Conservation (phyloP, 2,797 vertebrate species). For the Hephaestus fuliginosus region DNA sequence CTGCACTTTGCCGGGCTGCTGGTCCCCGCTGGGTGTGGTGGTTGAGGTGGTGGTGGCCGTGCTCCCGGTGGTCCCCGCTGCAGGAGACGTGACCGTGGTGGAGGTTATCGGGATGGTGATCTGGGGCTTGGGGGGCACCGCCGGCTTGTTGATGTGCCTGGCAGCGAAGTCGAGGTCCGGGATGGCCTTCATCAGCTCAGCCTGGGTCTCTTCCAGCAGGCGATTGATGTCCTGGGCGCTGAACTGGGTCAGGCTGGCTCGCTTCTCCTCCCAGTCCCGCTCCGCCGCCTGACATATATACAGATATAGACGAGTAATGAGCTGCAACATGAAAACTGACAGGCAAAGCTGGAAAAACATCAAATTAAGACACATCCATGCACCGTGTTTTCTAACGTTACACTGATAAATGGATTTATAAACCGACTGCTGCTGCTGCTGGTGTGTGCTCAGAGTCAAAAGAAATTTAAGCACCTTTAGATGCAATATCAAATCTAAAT, state of each 20-base stretch:
- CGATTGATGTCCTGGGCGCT: conserved; percentile 98
- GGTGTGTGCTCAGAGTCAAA: neutral
- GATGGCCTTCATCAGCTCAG: conserved; percentile 97
- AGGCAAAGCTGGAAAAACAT: neutral
- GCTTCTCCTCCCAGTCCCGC: conserved; percentile 98
- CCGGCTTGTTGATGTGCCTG: conserved; percentile 90
- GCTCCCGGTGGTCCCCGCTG: conserved; percentile 81
- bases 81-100: conserved; percentile 58
- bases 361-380: conserved; percentile 15
- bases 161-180: conserved; percentile 95
- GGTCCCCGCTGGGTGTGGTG: conserved; percentile 86
- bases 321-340: conserved; percentile 5
- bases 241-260: conserved; percentile 95
- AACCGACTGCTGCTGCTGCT: conserved; percentile 27
- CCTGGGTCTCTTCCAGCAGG: conserved; percentile 95
- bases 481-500: conserved; percentile 27
- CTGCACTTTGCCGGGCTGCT: conserved; percentile 90
- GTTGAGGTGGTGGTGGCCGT: conserved; percentile 53
- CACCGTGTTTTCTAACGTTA: conserved; percentile 10
- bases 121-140: conserved; percentile 86
- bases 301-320: conserved; percentile 31
- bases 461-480: conserved; percentile 30
- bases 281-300: conserved; percentile 89
- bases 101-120: conserved; percentile 77
- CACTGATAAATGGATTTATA: conserved; percentile 28